Conservation (phyloP, 2,113 vertebrate species). For the Loxodonta africana region DNA sequence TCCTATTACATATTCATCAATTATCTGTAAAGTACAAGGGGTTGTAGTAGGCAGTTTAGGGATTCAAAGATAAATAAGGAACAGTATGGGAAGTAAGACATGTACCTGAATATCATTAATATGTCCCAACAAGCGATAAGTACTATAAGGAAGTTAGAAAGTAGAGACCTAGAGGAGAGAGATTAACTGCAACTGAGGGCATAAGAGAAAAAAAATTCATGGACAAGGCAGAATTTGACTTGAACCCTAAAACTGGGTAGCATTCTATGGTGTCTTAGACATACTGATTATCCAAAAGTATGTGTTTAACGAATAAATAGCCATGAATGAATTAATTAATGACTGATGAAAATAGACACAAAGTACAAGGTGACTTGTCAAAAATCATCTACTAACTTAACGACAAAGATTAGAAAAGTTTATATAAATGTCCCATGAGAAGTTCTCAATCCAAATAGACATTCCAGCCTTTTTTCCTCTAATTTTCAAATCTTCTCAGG, state of each 20-base stretch:
- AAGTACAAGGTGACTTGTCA: neutral
- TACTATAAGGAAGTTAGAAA: conserved; percentile 27
- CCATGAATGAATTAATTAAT: neutral
- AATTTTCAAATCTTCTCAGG: neutral
- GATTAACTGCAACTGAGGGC: neutral
- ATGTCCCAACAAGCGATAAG: neutral
- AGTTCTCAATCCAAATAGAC: neutral
- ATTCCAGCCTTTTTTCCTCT: neutral
- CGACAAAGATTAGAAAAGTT: neutral
- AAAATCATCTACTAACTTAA: conserved; percentile 15
- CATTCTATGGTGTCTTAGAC: neutral
- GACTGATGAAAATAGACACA: neutral
- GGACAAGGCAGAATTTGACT: neutral
- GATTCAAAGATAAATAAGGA: conserved; percentile 2
- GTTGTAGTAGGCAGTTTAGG: neutral
- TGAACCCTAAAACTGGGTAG: neutral
- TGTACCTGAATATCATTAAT: neutral
- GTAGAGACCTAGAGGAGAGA: neutral
- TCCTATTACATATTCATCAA: neutral
- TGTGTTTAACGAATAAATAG: neutral
- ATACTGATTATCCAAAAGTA: neutral
- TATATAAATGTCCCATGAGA: neutral
- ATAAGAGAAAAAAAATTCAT: neutral
- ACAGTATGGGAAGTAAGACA: neutral
- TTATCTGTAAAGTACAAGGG: neutral